Evolutionary conservation across 1,140 invertebrate genomes (phyloP), one percentile per base, ranked within the genome.

Genomic region (Ceratosolen fusciceps): DNA sequence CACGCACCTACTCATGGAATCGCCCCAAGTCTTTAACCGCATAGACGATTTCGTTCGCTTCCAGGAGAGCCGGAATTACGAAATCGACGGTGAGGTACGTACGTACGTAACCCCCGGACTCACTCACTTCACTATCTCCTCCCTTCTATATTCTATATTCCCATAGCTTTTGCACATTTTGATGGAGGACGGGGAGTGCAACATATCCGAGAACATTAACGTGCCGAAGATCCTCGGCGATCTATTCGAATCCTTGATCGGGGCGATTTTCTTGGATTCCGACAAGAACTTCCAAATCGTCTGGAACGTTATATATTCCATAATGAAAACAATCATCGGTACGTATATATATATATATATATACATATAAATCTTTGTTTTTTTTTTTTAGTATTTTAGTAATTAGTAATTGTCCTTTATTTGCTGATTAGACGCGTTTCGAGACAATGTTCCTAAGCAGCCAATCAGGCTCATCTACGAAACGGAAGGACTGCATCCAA

Each of bases 151-250:
- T 31, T 49, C 26, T 26, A 47, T 24, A 1, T 34, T 34, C 43
- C 62, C 21, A 52, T 2, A 87, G 84, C 29, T 87, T 8, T 19
- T 88, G 5, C 87, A 93, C 24, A 93, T 94, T 70, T 87, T 96
- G 4, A 89, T 95, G 1, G 92, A 95, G 83, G 95, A 96, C 85
- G 89, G 92, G 2, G 93, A 94, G 54, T 91, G 92, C 78, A 90
- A 91, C 8, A 87, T 95, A 16, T 93, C 93, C 0, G 93, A 94
- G 83, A 93, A 94, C 81, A 90, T 97, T 7, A 97, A 99, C 88
- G 96, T 98, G 0, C 98, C 98, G 0, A 99, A 99, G 92, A 94
- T 94, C n/a, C 90, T 99, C 19, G 97, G 97, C 5, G 98, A 99
- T 89, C 92, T 99, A 65, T 97, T 98, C 88, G 98, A 99, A 90